A percentile compares a stretch with the other conserved stretches of the same genome.
Conservation (phyloP, 2,888 invertebrate species). For the Philereme vetulata region DNA sequence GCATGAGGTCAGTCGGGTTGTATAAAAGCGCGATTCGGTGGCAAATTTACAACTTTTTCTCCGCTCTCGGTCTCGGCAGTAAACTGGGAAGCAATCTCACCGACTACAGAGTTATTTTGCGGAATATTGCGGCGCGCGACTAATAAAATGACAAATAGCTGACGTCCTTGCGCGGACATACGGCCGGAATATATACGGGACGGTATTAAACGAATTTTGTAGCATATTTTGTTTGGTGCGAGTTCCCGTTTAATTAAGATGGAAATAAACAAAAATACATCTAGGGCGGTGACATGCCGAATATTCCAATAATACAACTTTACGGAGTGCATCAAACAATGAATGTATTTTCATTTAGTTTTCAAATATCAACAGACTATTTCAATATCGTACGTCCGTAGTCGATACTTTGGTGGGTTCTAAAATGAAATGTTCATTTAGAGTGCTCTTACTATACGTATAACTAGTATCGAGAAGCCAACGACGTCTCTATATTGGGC, state of each 20-base stretch:
- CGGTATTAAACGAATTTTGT: slow-evolving; percentile 35
- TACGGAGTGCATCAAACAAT: too few relatives aligned
- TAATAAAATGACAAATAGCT: slow-evolving; percentile 81
- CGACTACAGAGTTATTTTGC: slow-evolving; percentile 72
- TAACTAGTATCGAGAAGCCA: slow-evolving; percentile 43
- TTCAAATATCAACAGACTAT: slow-evolving; percentile 10
- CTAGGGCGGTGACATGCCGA: neutral
- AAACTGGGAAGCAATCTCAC: slow-evolving; percentile 78
- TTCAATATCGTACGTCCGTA: slow-evolving; percentile 21
- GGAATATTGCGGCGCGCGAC: slow-evolving; percentile 76
- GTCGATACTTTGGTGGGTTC: slow-evolving; percentile 12
- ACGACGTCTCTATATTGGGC: slow-evolving; percentile 49
- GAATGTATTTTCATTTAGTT: neutral
- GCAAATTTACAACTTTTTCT: slow-evolving; percentile 81
- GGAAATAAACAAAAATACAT: slow-evolving; percentile 3
- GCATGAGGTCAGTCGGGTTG: slow-evolving; percentile 73
- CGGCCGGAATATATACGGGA: slow-evolving; percentile 45
- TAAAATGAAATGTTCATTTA: slow-evolving; percentile 49
- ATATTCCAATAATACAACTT: slow-evolving; percentile 4
- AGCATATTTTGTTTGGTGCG: slow-evolving; percentile 20
- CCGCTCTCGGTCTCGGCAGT: slow-evolving; percentile 68
- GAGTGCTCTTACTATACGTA: slow-evolving; percentile 50
- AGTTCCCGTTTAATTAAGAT: slow-evolving; percentile 16
- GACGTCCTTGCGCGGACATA: slow-evolving; percentile 59
- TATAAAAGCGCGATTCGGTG: slow-evolving; percentile 77